Evolutionary conservation across 23 tunicate genomes (phyloP), one percentile per base, ranked within the genome.

Genomic region (Pegea sp.): DNA sequence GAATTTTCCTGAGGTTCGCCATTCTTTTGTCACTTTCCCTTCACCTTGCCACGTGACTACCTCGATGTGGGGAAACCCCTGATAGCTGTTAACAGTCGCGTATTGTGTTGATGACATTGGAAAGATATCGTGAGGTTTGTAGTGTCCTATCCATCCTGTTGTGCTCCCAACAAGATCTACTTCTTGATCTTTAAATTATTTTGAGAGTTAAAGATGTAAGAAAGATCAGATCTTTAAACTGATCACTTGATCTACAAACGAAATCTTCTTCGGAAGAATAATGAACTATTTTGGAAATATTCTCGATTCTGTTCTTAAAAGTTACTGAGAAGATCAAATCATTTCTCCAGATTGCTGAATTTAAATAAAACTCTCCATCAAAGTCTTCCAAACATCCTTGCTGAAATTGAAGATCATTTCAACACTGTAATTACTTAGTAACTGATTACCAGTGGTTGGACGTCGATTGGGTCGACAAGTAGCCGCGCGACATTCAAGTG

Each of bases 121-220:
- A 38, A 72, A 54, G 24, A 81, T 29, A 42, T 71, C 63, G 13
- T 76, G 53, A 7, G 71, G 69, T 58, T 81, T 81, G 75, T 81
- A 72, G 42, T 71, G 74, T 18, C 93, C 93, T 24, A 81, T 22
- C 93, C 93, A 81, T 1, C 93, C 93, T 5, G 75, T 61, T 3
- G 34, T 56, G 38, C 80, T 81, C 26, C 23, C 7, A 2, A 11
- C 32, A n/a, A 8, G 46, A 38, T 38, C 46, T 11, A 38, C 46
- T 38, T 11, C 46, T 38, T 11, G 46, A 11, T 38, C 46, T 38
- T 38, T 38, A 38, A 38, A 16, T 38, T 8, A 38, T n/a, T n/a
- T n/a, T n/a, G n/a, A n/a, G n/a, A n/a, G n/a, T n/a, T n/a, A n/a
- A n/a, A n/a, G n/a, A n/a, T n/a, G n/a, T n/a, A n/a, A n/a, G n/a